Base-by-base conservation (phyloP, 1,140 invertebrate species). In the Neuroterus valhalla region DNA sequence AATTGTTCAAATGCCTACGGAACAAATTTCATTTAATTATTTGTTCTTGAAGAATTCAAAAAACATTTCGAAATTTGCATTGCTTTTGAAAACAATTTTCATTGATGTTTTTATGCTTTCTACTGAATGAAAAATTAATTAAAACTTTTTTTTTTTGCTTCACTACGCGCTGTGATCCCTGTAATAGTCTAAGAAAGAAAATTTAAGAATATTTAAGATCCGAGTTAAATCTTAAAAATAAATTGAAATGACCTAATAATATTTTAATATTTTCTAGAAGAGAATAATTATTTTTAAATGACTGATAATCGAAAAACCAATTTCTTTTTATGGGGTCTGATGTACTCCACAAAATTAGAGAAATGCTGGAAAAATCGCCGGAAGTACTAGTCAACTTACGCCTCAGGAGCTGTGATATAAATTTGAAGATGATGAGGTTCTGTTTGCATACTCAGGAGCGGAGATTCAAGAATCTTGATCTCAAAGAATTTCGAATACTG, bases 241-340 rank as follows among this genome's bases (percentile, higher is more conserved):
- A 48, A 17, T 48, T n/a, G 8, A 17, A 48, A 48, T n/a, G 8
- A 19, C 19, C 4, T 19, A 50, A 19, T 23, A 14, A 23, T 26
- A 21, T 62, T 62, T 10, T 14, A 38, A 31, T 2, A n/a, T 31
- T 12, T 31, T 31, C 8, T 31, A 5, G 8, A 23, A 55, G 12
- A 52, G 11, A 23, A 62, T 55, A 5, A 15, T 26, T 4, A n/a
- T 21, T 3, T 52, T 11, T 11, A 1, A 23, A 52, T 23, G 17
- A 52, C 23, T 52, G 11, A 52, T n/a, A 3, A 1, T 31, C n/a
- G 23, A 62, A 26, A 62, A 31, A 4, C 55, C 55, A 62, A 62
- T 62, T 62, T 62, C 55, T 62, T 62, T 38, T 62, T 62, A 38
- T 62, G 55, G 55, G 55, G 55, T 62, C 31, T 4, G 55, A 62